Evolutionary conservation across 1,140 invertebrate species (phyloP), one percentile per base, ranked within the genome.

Genomic region (Platorchestia sp.): DNA sequence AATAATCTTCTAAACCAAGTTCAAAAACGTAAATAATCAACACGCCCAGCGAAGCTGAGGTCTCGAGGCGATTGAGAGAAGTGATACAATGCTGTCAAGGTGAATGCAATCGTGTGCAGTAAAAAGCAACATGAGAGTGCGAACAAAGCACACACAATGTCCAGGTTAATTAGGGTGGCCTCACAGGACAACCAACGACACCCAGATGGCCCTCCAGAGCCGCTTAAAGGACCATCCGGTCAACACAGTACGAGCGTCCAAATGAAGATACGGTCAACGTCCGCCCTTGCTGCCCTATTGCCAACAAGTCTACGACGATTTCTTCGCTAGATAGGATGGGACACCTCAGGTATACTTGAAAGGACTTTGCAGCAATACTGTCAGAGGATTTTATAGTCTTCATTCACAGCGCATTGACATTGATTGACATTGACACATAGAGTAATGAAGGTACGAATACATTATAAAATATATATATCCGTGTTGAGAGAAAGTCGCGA

Each of bases 161-260:
- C 43, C 91, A 93, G 91, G 91, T 93, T 93, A 93, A 93, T 93
- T 93, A 93, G 91, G 91, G 44, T 45, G 91, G 41, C 87, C 43
- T 41, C 41, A 89, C 42, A 89, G 91, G 91, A 93, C 91, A 47
- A 44, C 22, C 3, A 93, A 93, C 91, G 91, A 93, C 43, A 93
- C 91, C 44, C 91, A 45, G 45, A 93, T 45, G 45, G 45, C 91
- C 43, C 91, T 47, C 41, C 40, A 40, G 91, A 45, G 45, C 43
- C 22, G 45, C 91, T 44, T 93, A n/a, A 47, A 93, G 43, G 91
- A 93, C 91, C 91, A 45, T 93, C 91, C 43, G 45, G 91, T 45
- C 91, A 90, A 40, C 91, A 93, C 91, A 47, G 43, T 40, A 45
- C 43, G 41, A 47, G 91, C 43, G 45, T 40, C 16, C 91, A 44